Conservation (phyloP, 2,113 vertebrate genomes). For the Sceloporus tristichus region DNA sequence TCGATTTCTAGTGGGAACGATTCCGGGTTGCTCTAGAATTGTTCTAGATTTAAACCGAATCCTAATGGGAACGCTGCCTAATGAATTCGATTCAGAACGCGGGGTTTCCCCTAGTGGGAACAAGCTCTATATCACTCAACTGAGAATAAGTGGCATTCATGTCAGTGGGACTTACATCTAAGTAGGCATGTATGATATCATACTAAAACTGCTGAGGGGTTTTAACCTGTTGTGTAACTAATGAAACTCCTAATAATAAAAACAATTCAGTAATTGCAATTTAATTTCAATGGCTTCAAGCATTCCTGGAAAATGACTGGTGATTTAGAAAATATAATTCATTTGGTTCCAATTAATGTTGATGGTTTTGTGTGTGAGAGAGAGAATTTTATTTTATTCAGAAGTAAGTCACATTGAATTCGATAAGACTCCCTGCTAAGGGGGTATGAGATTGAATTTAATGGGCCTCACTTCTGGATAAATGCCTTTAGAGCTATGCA, state of each 20-base stretch:
- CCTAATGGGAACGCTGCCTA: no score
- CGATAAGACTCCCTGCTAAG: neutral
- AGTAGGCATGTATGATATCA: neutral
- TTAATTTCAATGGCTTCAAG: conserved; percentile 18
- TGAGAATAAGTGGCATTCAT: neutral
- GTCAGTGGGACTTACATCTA: neutral
- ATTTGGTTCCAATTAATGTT: neutral
- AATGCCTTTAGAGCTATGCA: neutral
- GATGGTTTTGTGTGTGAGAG: neutral
- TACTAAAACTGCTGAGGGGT: conserved; percentile 12
- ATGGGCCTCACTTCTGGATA: neutral
- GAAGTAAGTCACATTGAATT: conserved; percentile 11
- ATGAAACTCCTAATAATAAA: neutral
- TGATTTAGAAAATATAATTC: conserved; percentile 17
- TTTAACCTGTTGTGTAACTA: conserved; percentile 5
- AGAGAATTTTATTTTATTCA: neutral
- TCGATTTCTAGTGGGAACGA: no score
- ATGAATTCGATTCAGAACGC: no score
- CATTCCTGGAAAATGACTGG: conserved; percentile 1
- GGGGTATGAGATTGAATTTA: neutral
- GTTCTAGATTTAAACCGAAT: no score
- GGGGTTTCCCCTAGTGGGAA: no score
- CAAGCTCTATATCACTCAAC: neutral
- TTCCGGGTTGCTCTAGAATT: no score
- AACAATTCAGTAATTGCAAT: conserved; percentile 8